Conservation (phyloP, 2,888 invertebrate genomes). For the Dryadula phaetusa region DNA sequence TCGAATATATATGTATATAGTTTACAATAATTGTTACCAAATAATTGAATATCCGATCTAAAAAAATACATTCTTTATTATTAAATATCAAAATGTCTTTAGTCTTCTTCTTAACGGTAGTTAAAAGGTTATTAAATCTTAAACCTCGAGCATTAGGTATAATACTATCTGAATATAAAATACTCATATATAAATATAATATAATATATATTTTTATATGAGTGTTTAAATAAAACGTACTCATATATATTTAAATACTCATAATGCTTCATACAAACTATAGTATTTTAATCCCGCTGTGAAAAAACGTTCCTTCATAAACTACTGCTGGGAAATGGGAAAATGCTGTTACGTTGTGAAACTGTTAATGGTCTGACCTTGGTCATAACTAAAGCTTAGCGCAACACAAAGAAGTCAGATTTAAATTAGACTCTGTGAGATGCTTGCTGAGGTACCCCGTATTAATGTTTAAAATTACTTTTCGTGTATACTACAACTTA, state of each 20-base stretch:
- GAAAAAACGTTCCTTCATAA: slow-evolving; percentile 45
- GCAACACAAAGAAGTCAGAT: slow-evolving; percentile 27
- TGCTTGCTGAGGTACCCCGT: neutral
- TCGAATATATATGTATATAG: neutral
- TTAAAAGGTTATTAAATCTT: neutral
- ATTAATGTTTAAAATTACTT: neutral
- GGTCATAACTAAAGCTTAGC: slow-evolving; percentile 43
- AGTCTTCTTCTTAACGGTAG: neutral
- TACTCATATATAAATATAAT: slow-evolving; percentile 26
- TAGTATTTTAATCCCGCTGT: slow-evolving; percentile 48
- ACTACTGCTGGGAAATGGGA: slow-evolving; percentile 61
- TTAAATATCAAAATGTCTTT: no score
- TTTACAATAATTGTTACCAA: neutral
- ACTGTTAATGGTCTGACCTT: slow-evolving; percentile 50
- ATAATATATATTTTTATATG: no score
- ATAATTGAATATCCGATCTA: neutral
- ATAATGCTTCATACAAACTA: slow-evolving; percentile 36
- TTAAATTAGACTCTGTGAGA: slow-evolving; percentile 11
- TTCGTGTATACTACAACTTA: neutral
- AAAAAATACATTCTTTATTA: no score
- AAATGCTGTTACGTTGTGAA: slow-evolving; percentile 61
- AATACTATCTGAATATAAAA: neutral
- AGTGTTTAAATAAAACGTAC: slow-evolving; percentile 7
- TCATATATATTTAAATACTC: slow-evolving; percentile 27
- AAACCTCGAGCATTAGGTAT: neutral